Evolutionary conservation across 2,113 vertebrate genomes (phyloP).

Genomic region (Actenoides hombroni): DNA sequence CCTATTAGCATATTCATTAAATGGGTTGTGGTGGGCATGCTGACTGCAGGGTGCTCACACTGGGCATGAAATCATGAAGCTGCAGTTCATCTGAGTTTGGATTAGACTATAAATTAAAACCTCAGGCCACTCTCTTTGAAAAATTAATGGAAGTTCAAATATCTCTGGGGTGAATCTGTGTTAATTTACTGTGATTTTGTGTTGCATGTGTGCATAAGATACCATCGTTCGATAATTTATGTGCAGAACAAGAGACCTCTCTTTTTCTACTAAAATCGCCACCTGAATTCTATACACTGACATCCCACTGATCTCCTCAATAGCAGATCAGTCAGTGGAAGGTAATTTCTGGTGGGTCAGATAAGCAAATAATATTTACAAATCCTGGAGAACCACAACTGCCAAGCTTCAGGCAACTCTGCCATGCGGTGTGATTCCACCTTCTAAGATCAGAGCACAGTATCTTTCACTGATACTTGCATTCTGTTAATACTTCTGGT

Average conservation of each 20-base stretch:
- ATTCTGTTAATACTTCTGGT: not conserved
- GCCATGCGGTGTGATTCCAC: rapidly evolving
- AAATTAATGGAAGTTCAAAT: not conserved
- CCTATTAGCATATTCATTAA: conserved; percentile 31
- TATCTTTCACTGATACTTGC: not conserved
- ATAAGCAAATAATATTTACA: not conserved
- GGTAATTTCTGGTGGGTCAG: not conserved
- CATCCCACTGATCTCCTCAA: not conserved
- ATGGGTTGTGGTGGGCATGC: not conserved
- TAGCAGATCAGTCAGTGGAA: not conserved
- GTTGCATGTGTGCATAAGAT: not conserved
- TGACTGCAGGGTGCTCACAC: not conserved
- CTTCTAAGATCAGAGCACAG: not conserved
- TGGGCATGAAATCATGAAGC: conserved; percentile 19
- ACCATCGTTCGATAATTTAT: not conserved
- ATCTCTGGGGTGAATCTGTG: not conserved
- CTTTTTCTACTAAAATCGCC: not conserved
- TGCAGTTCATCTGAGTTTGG: not conserved
- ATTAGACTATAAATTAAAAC: conserved; percentile 40
- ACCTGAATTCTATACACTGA: not conserved
- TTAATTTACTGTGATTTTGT: not conserved
- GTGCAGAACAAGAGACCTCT: not conserved
- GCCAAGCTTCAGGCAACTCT: not conserved
- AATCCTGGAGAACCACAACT: not conserved
- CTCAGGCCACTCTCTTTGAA: not conserved